A percentile compares a stretch with the other conserved stretches of the same genome.
Conservation (phyloP, 2,797 vertebrate genomes). For the Tokudaia muenninki region DNA sequence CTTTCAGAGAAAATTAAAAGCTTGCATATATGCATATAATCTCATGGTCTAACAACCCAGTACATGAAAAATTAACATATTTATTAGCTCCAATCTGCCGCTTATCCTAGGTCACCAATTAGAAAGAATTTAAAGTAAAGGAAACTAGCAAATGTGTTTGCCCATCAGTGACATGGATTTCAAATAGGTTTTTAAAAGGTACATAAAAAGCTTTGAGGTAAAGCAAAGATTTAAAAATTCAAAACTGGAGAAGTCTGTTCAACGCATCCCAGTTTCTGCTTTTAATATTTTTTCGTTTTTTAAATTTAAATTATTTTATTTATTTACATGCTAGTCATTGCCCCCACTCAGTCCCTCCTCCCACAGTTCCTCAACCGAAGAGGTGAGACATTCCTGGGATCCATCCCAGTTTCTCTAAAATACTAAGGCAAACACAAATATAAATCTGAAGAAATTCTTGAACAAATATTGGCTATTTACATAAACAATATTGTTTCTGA, state of each 20-base stretch:
- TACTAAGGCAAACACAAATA: neutral
- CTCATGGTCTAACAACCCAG: neutral
- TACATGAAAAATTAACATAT: conserved; percentile 2
- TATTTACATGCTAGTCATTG: neutral
- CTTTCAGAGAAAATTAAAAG: neutral
- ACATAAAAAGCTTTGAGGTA: neutral
- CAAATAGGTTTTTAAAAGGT: neutral
- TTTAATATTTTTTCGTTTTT: neutral
- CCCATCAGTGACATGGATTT: neutral
- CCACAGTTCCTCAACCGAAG: neutral
- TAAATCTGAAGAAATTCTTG: neutral
- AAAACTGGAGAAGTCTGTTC: neutral
- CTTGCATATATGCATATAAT: neutral
- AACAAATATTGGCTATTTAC: neutral
- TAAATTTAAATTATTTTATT: neutral
- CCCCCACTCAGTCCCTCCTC: rapidly evolving
- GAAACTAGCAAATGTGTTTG: neutral
- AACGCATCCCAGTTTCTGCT: neutral
- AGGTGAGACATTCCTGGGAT: neutral
- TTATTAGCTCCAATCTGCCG: neutral
- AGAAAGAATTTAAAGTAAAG: neutral
- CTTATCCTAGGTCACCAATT: neutral
- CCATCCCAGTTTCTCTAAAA: neutral
- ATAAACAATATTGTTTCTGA: too few relatives aligned
- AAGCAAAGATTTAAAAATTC: neutral